phyloP scores from a whole-genome alignment of 2,797 vertebrate species.

The Cheracebus regulus region DNA sequence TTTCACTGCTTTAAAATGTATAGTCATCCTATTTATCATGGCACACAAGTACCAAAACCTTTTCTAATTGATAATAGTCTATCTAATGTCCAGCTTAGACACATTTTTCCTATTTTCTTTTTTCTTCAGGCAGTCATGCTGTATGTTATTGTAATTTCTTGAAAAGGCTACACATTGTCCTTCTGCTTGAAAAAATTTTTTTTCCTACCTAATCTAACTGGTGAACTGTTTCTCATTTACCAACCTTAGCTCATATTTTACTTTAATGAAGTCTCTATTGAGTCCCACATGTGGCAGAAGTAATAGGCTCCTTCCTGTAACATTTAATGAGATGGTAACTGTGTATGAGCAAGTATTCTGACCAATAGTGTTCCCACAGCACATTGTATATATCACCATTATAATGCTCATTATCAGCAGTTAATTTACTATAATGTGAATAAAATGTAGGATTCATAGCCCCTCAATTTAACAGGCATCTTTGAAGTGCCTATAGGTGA shows the following conservation, averaged over 20 bases:
- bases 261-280: background rate
- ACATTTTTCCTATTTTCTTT: background rate
- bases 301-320: background rate
- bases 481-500: fast-evolving
- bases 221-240: background rate
- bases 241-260: background rate
- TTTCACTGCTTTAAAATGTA: background rate
- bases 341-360: background rate
- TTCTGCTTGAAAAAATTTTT: background rate
- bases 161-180: background rate
- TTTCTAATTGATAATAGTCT: background rate
- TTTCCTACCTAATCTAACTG: background rate
- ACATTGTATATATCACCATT: background rate
- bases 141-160: background rate
- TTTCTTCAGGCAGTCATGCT: background rate
- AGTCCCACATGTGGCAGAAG: background rate
- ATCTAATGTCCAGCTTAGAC: background rate
- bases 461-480: background rate
- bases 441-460: background rate
- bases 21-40: background rate
- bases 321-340: background rate
- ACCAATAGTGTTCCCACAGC: background rate
- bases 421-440: background rate
- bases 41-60: background rate
- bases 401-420: background rate